A percentile compares a stretch with the other conserved stretches of the same genome.
Evolutionary conservation across 2,888 invertebrate genomes (phyloP).

Genomic region (Labia minor): DNA sequence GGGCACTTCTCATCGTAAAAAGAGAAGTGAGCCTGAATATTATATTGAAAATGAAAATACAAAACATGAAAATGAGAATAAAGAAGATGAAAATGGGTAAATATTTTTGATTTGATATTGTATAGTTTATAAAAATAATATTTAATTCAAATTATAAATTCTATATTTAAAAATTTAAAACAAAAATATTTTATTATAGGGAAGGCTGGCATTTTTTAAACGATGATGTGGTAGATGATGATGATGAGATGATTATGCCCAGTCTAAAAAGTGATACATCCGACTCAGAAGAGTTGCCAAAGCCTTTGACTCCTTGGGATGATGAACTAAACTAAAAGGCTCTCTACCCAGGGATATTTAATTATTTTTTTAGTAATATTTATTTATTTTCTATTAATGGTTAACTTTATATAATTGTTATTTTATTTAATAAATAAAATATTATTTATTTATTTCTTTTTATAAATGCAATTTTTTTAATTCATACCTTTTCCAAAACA

Average conservation of each 20-base stretch:
- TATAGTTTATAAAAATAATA: background rate
- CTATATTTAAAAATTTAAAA: no score
- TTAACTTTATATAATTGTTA: no score
- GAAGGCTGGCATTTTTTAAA: constrained; percentile 20
- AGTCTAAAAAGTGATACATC: constrained; percentile 19
- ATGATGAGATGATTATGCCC: constrained; percentile 19
- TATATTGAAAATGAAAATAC: background rate
- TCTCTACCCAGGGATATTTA: no score
- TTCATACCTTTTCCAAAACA: no score
- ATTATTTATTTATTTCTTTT: no score
- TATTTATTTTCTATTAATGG: no score
- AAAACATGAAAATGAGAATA: background rate
- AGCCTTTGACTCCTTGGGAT: constrained; percentile 19
- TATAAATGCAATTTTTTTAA: no score
- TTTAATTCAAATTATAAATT: no score
- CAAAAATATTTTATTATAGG: no score
- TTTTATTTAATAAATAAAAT: no score
- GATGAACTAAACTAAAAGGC: background rate
- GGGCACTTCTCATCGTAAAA: background rate
- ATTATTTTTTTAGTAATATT: no score
- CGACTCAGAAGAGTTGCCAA: constrained; percentile 21
- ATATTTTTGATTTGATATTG: background rate
- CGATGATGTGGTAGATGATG: background rate
- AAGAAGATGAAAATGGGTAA: background rate
- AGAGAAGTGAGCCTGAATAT: background rate